Conservation (phyloP, 2,113 vertebrate species). For the Globicephala melas region DNA sequence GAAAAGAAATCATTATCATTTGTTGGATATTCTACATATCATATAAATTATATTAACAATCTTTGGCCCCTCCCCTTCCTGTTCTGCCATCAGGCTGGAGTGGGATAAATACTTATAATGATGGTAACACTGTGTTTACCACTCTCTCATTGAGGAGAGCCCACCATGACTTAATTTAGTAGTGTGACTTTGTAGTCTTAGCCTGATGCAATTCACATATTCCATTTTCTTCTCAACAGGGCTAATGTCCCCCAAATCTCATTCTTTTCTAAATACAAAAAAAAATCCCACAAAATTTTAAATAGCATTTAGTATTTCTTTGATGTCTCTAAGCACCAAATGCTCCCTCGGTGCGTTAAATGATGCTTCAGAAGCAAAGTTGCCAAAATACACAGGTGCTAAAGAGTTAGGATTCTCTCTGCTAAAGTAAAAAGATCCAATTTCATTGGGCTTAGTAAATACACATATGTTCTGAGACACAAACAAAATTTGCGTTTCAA, state of each 20-base stretch:
- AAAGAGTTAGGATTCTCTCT: background rate
- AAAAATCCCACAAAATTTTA: background rate
- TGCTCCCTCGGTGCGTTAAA: background rate
- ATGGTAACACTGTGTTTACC: background rate
- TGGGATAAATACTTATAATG: background rate
- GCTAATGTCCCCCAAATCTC: background rate
- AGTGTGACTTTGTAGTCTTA: background rate
- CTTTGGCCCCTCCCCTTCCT: background rate
- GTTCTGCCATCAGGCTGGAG: background rate
- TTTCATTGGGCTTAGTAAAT: background rate
- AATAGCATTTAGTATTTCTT: constrained; percentile 36
- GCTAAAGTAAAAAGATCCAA: background rate
- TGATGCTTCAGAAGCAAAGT: background rate
- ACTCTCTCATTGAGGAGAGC: background rate
- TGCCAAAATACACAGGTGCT: constrained; percentile 34
- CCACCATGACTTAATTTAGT: background rate
- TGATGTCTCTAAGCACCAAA: constrained; percentile 36
- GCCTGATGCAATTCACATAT: background rate
- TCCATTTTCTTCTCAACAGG: background rate
- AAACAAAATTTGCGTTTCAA: background rate
- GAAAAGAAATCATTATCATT: background rate
- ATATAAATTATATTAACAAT: background rate
- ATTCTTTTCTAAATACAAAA: background rate
- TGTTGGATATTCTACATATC: background rate
- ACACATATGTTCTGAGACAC: background rate